Conservation (phyloP, 2,888 invertebrate species). For the Uropetala carovei region DNA sequence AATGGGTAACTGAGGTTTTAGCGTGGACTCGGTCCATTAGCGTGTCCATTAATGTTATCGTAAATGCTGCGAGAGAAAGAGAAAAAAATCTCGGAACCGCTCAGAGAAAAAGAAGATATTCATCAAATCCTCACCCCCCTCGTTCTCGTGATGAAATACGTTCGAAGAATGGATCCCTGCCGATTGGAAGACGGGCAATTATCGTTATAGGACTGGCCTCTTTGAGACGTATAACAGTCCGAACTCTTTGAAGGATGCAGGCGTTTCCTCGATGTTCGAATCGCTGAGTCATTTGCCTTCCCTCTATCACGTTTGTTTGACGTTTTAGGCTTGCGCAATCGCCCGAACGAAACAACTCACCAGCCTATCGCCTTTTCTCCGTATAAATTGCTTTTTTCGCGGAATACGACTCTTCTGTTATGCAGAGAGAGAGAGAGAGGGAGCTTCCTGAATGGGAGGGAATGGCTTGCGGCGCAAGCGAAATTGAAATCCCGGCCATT, state of each 20-base stretch:
- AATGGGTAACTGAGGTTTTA: neutral
- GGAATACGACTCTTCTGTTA: neutral
- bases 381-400: neutral
- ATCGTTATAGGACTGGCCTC: too few relatives aligned
- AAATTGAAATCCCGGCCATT: neutral
- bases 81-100: neutral
- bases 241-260: too few relatives aligned
- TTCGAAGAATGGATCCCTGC: neutral
- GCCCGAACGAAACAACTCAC: neutral
- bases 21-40: neutral
- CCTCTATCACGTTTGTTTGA: neutral
- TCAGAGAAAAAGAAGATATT: too few relatives aligned
- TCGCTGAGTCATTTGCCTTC: neutral
- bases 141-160: neutral
- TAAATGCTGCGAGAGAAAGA: neutral
- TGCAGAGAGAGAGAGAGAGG: too few relatives aligned
- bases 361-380: neutral
- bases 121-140: neutral
- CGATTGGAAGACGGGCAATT: neutral
- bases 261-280: neutral
- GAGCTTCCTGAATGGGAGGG: neutral
- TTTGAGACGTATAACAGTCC: too few relatives aligned
- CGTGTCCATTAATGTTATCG: neutral
- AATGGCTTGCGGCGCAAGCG: neutral
- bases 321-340: neutral